Evolutionary conservation across 2,888 invertebrate species (phyloP), one percentile per base, ranked within the genome.

Genomic region (Tenthredo amoena): DNA sequence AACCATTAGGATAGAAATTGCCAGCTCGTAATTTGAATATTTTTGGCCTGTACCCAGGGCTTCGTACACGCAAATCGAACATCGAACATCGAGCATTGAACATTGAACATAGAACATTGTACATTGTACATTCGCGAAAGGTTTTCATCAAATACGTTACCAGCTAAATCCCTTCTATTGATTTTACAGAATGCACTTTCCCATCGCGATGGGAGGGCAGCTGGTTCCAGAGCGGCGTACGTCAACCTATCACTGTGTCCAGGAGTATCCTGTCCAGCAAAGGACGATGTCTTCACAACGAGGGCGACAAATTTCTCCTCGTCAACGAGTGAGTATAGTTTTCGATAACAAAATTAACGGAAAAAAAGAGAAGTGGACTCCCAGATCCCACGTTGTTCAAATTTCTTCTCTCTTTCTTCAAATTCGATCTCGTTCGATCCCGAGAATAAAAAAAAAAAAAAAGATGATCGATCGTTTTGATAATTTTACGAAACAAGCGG

Each of bases 221-320:
- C 89, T 98, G 98, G 98, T 98, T 98, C 95, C 97, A 98, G 94
- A 98, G 98, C 86, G 98, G 98, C 86, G 97, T 98, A 90, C 96
- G 97, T 92, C 97, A 97, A 94, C 96, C 97, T 84, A 97, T 98
- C 94, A 95, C 96, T 91, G 97, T 98, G 92, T 97, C 97, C 91
- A 97, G 96, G 86, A 96, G 97, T 91, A 95, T 96, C 88, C 96
- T 98, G 89, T 97, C 97, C 93, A 97, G 96, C 94, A 98, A 98
- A 94, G 98, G 98, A 90, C 96, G 96, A 93, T 98, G 98, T 93
- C 95, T 97, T 87, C 97, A 96, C 88, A 96, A 96, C 85, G 98
- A 98, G 91, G 97, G 97, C 91, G 97, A 98, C 95, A 98, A 98
- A 94, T 98, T 97, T 94, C 96, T 98, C 89, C 96, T 98, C 89